Evolutionary conservation across 2,888 invertebrate genomes (phyloP), one percentile per base, ranked within the genome.

Genomic region (Biston betularia): DNA sequence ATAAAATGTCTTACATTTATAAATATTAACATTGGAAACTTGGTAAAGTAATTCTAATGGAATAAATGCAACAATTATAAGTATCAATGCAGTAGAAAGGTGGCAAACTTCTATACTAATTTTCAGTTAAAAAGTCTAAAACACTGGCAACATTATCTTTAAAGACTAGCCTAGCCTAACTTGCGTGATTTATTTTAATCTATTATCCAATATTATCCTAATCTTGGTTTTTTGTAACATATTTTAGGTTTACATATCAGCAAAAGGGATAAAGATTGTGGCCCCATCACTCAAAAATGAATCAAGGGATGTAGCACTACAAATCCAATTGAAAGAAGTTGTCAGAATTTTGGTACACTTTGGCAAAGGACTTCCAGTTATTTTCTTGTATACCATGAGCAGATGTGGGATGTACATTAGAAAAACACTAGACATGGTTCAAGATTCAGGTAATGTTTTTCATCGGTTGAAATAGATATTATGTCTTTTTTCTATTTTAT

Each of bases 301-400:
- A 65, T 85, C 87, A 8, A 92, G 94, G 61, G 89, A 93, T 70
- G 95, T 95, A 58, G 94, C 95, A 0, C 86, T 98, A 15, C 95
- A 95, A 79, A 95, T 98, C 71, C 95, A 96, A 70, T 92, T 95
- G 59, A 94, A 94, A 69, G 96, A 96, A 83, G 95, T 98, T 58
- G 95, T 97, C 1, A 96, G 96, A 91, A 95, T 97, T 71, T 91
- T 97, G 75, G 96, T 96, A 54, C 96, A 97, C 90, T 97, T 97
- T 90, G 96, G 96, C 5, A 96, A 96, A 87, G 89, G 94, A 0
- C 91, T 97, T 85, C 97, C 97, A 7, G 96, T 98, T 1, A 90
- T 98, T 74, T 98, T 98, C 88, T 94, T 98, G 75, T 97, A 97
- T 79, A 95, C 97, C 14, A 95, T 95, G 74, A 95, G 95, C 61